Evolutionary conservation across 2,113 vertebrate genomes (phyloP).

Genomic region (Mormoops blainvillei): DNA sequence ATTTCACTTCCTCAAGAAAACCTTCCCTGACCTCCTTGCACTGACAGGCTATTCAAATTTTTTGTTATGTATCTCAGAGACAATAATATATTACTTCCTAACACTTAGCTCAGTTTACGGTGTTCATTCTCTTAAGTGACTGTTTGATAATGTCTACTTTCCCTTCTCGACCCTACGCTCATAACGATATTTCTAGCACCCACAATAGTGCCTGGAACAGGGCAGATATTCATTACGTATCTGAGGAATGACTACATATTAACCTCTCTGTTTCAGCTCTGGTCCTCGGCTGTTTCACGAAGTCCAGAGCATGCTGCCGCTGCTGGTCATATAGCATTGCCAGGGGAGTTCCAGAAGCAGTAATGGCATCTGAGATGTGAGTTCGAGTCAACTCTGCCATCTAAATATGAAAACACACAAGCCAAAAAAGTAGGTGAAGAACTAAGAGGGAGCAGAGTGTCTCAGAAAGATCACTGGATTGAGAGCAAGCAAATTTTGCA

Average conservation of each 20-base stretch:
- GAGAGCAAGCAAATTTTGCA: neutral
- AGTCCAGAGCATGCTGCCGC: constrained; percentile 74
- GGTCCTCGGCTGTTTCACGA: constrained; percentile 76
- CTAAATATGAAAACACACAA: constrained; percentile 74
- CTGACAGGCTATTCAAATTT: neutral
- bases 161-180: neutral
- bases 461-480: neutral
- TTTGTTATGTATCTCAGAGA: neutral
- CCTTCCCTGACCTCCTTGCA: neutral
- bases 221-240: neutral
- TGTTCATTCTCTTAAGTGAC: neutral
- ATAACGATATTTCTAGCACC: neutral
- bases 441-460: neutral
- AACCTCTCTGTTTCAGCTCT: constrained; percentile 84
- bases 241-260: constrained; percentile 33
- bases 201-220: neutral
- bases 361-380: constrained; percentile 79
- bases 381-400: constrained; percentile 86
- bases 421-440: constrained; percentile 1
- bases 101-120: neutral
- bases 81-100: neutral
- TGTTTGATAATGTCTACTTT: neutral
- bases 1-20: neutral
- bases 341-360: constrained; percentile 72
- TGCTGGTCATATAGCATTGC: constrained; percentile 79